Conservation (phyloP, 1,140 invertebrate genomes). For the Platyscapa corneri region DNA sequence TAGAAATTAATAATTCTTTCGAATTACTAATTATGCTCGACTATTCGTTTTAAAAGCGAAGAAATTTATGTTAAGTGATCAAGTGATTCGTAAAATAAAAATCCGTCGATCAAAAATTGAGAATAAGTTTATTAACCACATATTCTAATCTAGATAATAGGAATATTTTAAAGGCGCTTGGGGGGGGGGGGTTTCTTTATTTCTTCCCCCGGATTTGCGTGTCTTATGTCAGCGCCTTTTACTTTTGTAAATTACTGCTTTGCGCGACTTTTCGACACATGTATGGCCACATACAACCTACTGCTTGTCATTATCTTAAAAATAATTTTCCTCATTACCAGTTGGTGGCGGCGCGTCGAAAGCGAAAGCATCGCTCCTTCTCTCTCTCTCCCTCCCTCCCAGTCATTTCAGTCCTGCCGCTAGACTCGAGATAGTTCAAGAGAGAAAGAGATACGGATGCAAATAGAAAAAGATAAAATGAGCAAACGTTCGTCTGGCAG, state of each 20-base stretch:
- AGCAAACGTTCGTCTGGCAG: background rate
- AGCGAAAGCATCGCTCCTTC: conserved; percentile 12
- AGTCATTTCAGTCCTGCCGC: too few species aligned
- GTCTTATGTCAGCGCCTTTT: background rate
- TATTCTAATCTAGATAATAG: background rate
- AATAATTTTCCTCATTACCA: conserved; percentile 35
- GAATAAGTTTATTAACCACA: background rate
- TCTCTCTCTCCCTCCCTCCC: background rate
- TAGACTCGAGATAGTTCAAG: background rate
- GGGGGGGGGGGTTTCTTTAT: background rate
- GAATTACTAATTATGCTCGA: too few species aligned
- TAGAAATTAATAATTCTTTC: background rate
- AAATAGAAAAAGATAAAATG: background rate
- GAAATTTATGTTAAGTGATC: too few species aligned
- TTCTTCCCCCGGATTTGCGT: background rate
- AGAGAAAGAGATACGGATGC: background rate
- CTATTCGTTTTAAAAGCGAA: too few species aligned
- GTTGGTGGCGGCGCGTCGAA: background rate
- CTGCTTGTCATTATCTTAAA: conserved; percentile 19
- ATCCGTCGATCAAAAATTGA: too few species aligned
- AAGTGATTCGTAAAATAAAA: too few species aligned
- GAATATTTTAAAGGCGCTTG: background rate
- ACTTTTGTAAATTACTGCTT: background rate
- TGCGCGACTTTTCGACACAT: background rate
- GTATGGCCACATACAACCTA: background rate